phyloP scores from a whole-genome alignment of 2,888 invertebrate genomes.

The Pammene aurita region DNA sequence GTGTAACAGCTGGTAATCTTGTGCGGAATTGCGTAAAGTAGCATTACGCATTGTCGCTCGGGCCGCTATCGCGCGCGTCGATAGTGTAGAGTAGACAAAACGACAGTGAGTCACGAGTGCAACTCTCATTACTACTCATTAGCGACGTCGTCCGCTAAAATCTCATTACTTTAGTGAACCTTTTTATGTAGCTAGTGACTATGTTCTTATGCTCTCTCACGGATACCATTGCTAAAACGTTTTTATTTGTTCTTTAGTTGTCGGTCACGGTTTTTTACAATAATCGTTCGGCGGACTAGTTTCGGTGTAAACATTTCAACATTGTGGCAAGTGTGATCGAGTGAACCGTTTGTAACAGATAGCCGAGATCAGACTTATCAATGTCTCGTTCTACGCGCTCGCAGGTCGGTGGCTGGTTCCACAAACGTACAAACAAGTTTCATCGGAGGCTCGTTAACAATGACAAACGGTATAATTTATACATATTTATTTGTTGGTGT shows the following conservation, averaged over 20 bases:
- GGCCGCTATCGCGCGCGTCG: conserved; percentile 43
- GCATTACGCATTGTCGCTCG: conserved; percentile 45
- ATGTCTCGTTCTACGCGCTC: conserved; percentile 73
- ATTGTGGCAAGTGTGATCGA: conserved; percentile 55
- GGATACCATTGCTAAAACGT: conserved; percentile 62
- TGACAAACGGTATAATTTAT: conserved; percentile 74
- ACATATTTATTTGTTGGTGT: conserved; percentile 29
- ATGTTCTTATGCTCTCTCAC: conserved; percentile 71
- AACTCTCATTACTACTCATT: conserved; percentile 76
- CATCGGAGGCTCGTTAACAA: conserved; percentile 71
- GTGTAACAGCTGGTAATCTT: conserved; percentile 51
- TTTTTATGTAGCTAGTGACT: conserved; percentile 79
- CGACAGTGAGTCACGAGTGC: conserved; percentile 77
- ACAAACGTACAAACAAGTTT: conserved; percentile 69
- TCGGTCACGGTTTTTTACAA: conserved; percentile 61
- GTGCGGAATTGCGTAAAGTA: conserved; percentile 53
- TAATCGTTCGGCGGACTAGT: conserved; percentile 48
- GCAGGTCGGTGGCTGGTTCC: conserved; percentile 74
- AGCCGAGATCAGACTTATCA: conserved; percentile 57
- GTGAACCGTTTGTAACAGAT: conserved; percentile 54
- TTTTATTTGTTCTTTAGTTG: conserved; percentile 61
- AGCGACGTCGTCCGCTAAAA: conserved; percentile 75
- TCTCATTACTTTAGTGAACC: conserved; percentile 80
- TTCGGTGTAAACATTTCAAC: conserved; percentile 40
- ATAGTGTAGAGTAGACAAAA: conserved; percentile 65